These are phyloP conservation scores for Myanophis thanlyinensis DNA, from an alignment of 2,113 vertebrate species.

Conservation along the genomic window DNA sequence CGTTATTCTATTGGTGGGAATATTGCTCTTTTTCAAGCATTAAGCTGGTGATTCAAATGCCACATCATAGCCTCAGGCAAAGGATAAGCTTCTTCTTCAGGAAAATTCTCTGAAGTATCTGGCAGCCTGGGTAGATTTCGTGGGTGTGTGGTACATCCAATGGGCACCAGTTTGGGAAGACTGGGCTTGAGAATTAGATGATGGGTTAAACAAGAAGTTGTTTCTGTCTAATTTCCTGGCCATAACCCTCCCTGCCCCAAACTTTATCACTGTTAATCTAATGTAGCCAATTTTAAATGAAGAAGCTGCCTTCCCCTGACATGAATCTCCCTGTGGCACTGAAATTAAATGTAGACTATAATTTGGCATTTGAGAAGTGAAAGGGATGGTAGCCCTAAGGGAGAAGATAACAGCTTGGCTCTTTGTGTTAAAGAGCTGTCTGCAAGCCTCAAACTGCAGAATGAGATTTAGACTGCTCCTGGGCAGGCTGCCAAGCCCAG, in stretches of 20 bases:
- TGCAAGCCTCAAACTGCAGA: constrained; percentile 67
- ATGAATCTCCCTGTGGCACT: constrained; percentile 57
- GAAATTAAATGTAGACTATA: constrained; percentile 72
- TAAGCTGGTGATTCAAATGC: background rate
- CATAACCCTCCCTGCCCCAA: background rate
- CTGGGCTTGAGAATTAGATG: background rate
- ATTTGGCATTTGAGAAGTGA: constrained; percentile 70
- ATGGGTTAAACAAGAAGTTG: background rate
- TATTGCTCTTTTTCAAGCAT: background rate
- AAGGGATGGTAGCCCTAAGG: constrained; percentile 71
- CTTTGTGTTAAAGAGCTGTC: constrained; percentile 71
- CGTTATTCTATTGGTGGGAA: background rate
- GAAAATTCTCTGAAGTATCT: background rate
- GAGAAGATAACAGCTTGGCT: constrained; percentile 71
- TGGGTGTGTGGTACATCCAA: background rate
- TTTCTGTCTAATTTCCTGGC: constrained; percentile 16
- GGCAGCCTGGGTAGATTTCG: background rate
- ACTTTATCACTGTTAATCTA: constrained; percentile 45
- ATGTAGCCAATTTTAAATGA: constrained; percentile 63
- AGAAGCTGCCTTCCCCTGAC: constrained; percentile 67
- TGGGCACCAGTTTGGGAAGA: background rate
- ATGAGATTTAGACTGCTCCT: constrained; percentile 47
- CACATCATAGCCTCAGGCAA: background rate
- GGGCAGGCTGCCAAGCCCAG: constrained; percentile 58
- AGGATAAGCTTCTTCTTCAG: background rate